Percentiles rank a stretch among this genome's conserved stretches.
Conservation (phyloP, 2,888 invertebrate genomes). For the Scaptomyza caliginosa region DNA sequence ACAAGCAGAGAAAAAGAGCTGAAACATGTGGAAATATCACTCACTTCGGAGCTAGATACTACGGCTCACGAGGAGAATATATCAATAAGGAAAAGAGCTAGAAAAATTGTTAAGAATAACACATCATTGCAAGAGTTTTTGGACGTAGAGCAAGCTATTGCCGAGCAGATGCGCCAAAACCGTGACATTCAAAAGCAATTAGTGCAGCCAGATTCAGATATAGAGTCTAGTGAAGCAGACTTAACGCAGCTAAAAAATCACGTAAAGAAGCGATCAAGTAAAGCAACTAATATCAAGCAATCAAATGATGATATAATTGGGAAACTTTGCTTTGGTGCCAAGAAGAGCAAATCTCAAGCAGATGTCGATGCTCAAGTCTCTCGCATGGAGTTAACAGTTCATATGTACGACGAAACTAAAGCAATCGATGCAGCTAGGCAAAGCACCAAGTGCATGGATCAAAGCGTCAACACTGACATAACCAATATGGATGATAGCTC, state of each 20-base stretch:
- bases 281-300: neutral
- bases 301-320: neutral
- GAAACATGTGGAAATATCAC: neutral
- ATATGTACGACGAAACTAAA: conserved; percentile 23
- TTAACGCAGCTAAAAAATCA: neutral
- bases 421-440: neutral
- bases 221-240: conserved; percentile 7
- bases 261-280: conserved; percentile 8
- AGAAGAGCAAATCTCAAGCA: neutral
- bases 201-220: neutral
- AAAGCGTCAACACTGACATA: conserved; percentile 10
- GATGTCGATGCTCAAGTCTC: conserved; percentile 10
- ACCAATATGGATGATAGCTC: conserved; percentile 15
- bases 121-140: conserved; percentile 9
- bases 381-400: conserved; percentile 20
- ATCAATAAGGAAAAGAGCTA: neutral
- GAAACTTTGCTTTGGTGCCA: neutral
- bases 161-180: neutral
- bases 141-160: neutral
- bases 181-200: neutral
- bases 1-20: neutral
- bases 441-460: neutral
- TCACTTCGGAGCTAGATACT: conserved; percentile 5
- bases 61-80: neutral
- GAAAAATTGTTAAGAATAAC: neutral